Conservation (phyloP, 2,888 invertebrate genomes). For the Leucoptera coffeella region DNA sequence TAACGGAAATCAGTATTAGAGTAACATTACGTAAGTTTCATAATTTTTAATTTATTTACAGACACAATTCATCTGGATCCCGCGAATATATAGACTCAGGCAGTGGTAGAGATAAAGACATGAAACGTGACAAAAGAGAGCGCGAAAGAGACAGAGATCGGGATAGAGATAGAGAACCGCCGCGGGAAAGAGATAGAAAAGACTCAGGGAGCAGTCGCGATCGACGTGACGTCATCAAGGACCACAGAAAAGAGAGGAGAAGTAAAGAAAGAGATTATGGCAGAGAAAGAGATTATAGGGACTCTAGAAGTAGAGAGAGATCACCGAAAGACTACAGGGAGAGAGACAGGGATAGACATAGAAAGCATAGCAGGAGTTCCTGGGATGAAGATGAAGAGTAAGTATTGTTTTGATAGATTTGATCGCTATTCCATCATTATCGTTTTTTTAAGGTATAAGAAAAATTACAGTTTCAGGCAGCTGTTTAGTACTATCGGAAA, state of each 20-base stretch:
- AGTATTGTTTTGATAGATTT: no score
- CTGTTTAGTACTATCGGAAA: no score
- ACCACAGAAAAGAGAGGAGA: constrained; percentile 17
- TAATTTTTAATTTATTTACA: constrained; percentile 11
- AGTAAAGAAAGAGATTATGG: constrained; percentile 40
- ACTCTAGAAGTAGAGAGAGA: constrained; percentile 38
- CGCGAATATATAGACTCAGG: constrained; percentile 44
- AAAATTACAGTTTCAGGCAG: no score
- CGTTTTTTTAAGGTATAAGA: no score
- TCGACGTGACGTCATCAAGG: constrained; percentile 2
- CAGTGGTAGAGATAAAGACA: constrained; percentile 44
- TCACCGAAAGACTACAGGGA: constrained; percentile 43
- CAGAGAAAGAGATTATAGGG: constrained; percentile 30
- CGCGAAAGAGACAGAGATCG: constrained; percentile 22
- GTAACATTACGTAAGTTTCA: no score
- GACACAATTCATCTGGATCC: constrained; percentile 42
- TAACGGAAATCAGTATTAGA: no score
- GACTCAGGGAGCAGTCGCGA: constrained; percentile 41
- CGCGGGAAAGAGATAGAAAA: constrained; percentile 13
- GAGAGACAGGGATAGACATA: constrained; percentile 43
- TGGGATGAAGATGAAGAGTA: constrained; percentile 70
- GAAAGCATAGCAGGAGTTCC: constrained; percentile 55
- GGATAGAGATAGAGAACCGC: constrained; percentile 28
- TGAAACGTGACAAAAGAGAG: constrained; percentile 31
- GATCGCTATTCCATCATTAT: no score